A percentile compares a stretch with the other conserved stretches of the same genome.
Evolutionary conservation across 1,140 invertebrate species (phyloP).

Genomic region (Hestina assimilis): DNA sequence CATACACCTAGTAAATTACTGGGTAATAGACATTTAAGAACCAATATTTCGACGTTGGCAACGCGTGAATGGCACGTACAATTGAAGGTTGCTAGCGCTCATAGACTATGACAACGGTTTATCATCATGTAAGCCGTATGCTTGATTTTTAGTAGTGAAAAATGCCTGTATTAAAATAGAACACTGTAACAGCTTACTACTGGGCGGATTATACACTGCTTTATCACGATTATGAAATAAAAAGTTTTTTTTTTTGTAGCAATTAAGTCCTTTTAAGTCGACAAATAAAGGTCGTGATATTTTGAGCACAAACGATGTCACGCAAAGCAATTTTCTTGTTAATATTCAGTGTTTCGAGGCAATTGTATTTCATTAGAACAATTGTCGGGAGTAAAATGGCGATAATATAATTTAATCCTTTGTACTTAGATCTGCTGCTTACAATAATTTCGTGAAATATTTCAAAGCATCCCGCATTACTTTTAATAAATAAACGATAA

Average conservation of each 20-base stretch:
- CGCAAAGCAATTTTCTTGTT: constrained; percentile 14
- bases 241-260: neutral
- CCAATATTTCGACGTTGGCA: too few species aligned
- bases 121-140: too few species aligned
- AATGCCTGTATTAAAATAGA: too few species aligned
- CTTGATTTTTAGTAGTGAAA: too few species aligned
- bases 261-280: neutral
- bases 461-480: neutral
- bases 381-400: neutral
- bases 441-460: neutral
- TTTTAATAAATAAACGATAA: neutral
- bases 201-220: too few species aligned
- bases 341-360: constrained; percentile 2
- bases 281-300: constrained; percentile 1
- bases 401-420: constrained; percentile 6
- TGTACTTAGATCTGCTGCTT: neutral
- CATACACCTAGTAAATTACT: too few species aligned
- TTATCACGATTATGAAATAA: too few species aligned
- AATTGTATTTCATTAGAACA: constrained; percentile 16
- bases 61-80: too few species aligned
- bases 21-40: too few species aligned
- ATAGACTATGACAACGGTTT: too few species aligned
- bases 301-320: constrained; percentile 1
- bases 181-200: too few species aligned
- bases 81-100: too few species aligned